A percentile compares a stretch with the other conserved stretches of the same genome.
phyloP scores from a whole-genome alignment of 2,888 invertebrate genomes.

The Melikaiella ostensackeni region DNA sequence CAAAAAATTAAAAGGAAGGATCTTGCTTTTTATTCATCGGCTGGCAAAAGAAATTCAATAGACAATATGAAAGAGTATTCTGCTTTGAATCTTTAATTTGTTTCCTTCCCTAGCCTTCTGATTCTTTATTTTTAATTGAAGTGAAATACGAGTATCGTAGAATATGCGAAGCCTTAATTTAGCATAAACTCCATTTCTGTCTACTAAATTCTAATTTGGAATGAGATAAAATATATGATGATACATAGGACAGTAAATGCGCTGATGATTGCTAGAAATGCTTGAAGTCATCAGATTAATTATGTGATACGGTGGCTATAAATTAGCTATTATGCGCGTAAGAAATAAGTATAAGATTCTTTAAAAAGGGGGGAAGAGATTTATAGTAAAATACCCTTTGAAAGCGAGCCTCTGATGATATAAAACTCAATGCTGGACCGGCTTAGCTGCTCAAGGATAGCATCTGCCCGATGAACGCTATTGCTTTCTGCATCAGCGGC shows the following conservation, averaged over 20 bases:
- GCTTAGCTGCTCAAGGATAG: neutral
- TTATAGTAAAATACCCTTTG: conserved; percentile 5
- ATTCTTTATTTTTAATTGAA: neutral
- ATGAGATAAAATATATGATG: neutral
- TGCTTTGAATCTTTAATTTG: conserved; percentile 9
- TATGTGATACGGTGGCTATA: neutral
- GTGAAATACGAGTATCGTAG: neutral
- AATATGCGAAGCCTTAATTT: neutral
- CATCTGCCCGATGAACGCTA: conserved; percentile 4
- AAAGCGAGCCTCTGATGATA: neutral
- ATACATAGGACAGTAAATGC: neutral
- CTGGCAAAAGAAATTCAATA: conserved; percentile 17
- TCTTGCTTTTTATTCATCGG: conserved; percentile 15
- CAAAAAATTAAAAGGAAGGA: conserved; percentile 17
- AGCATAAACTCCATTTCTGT: neutral
- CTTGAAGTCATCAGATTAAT: conserved; percentile 2
- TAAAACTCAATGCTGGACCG: conserved; percentile 3
- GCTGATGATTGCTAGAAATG: conserved; percentile 1
- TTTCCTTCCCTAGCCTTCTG: neutral
- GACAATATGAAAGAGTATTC: conserved; percentile 3
- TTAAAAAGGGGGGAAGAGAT: neutral
- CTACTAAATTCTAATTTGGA: neutral
- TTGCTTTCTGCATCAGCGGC: conserved; percentile 9
- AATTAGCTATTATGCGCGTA: neutral
- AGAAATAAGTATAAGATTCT: neutral